Evolutionary conservation across 2,888 invertebrate genomes (phyloP), one percentile per base, ranked within the genome.

Genomic region (Cancer borealis): DNA sequence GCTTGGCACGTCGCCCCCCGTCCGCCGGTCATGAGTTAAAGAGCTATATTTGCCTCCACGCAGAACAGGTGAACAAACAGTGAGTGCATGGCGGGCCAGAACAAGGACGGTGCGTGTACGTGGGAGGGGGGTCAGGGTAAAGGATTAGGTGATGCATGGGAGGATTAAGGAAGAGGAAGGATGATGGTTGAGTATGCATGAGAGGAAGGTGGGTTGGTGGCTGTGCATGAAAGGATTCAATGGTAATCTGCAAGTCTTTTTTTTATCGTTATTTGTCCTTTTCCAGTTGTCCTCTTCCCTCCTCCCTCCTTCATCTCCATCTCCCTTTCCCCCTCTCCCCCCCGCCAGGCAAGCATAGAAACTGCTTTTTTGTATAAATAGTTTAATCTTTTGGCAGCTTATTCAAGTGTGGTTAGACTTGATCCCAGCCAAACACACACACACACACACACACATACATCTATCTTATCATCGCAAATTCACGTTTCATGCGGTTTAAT

Each of bases 381-480:
- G 73, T 26, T 1, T 79, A 10, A 79, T 26, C 17, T 60, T 21
- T 60, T 60, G 60, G 60, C 60, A 60, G 60, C 60, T 60, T 17
- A 60, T 21, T 17, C 60, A 21, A 60, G 17, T 60, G 14, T 8
- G 21, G 60, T 60, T 17, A 17, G 54, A 26, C 73, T 26, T 79
- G 30, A 60, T 60, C 73, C 26, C 26, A 26, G n/a, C n/a, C 30
- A 84, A 39, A 84, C 84, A 84, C 84, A 84, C 84, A 84, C 39
- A 84, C 84, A 39, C 39, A 84, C 84, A 84, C 84, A 84, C 84
- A 84, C 39, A 84, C 84, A 84, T 39, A 84, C 84, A 49, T 26
- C 39, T 39, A 39, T 66, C 66, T 54, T 54, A 54, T 30, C 30
- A 17, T 84, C 8, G 8, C 10, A 84, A 84, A 84, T n/a, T 21